Conservation (phyloP, 2,113 vertebrate species). For the Tenrec ecaudatus region DNA sequence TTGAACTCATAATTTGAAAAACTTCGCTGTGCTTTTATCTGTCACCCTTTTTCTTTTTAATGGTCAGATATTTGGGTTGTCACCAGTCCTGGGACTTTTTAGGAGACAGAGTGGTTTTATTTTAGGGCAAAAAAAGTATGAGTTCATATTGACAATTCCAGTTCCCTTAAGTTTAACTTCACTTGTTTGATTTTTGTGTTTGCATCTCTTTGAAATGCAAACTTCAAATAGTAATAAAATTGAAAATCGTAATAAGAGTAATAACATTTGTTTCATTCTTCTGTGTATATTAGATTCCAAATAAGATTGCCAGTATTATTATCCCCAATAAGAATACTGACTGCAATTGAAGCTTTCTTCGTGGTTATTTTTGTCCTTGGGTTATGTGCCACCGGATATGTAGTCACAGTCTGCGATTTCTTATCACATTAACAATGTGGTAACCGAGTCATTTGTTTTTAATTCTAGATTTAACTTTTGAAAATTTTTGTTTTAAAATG, state of each 20-base stretch:
- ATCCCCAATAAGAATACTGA: not conserved
- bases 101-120: too few relatives aligned
- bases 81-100: too few relatives aligned
- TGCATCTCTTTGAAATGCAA: not conserved
- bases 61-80: not conserved
- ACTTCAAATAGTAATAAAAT: not conserved
- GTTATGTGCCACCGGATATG: too few relatives aligned
- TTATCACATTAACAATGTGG: accelerated
- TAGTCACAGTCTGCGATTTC: not conserved
- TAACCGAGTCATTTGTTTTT: not conserved
- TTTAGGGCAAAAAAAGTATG: too few relatives aligned
- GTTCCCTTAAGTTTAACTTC: too few relatives aligned
- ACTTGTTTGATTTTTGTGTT: not conserved
- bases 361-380: not conserved
- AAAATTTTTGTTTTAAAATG: not conserved
- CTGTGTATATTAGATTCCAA: not conserved
- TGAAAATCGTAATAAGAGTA: not conserved
- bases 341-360: not conserved
- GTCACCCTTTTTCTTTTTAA: not conserved
- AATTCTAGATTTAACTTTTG: not conserved
- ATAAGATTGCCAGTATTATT: not conserved
- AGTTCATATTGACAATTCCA: too few relatives aligned
- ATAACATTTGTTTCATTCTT: not conserved
- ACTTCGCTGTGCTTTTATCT: not conserved
- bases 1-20: not conserved